Conservation (phyloP, 2,113 vertebrate species). For the Microtus pennsylvanicus region DNA sequence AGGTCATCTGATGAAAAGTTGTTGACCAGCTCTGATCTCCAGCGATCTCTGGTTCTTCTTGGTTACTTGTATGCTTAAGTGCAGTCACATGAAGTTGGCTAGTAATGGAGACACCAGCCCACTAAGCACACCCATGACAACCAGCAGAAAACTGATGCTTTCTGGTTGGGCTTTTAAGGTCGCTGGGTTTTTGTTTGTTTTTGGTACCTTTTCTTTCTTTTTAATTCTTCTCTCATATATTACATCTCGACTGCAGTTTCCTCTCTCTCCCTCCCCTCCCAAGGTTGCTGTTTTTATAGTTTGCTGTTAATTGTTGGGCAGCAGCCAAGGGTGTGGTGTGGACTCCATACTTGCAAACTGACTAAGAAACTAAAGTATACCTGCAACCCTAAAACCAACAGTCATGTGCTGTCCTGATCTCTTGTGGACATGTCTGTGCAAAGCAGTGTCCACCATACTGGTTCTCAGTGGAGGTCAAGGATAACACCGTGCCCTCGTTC, state of each 20-base stretch:
- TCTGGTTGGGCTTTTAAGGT: slow-evolving; percentile 60
- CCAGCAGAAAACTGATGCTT: slow-evolving; percentile 46
- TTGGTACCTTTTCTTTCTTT: background rate
- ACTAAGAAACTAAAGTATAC: background rate
- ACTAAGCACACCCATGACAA: slow-evolving; percentile 9
- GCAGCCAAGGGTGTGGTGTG: background rate
- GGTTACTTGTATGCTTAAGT: slow-evolving; percentile 28
- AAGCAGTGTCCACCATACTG: background rate
- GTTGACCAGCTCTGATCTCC: slow-evolving; percentile 1
- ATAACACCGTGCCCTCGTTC: no score
- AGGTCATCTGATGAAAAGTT: slow-evolving; percentile 85
- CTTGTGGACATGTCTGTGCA: background rate
- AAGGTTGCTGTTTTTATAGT: slow-evolving; percentile 9
- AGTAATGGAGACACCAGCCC: background rate
- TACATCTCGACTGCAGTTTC: background rate
- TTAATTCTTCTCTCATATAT: background rate
- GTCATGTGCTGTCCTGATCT: background rate
- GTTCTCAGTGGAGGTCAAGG: background rate
- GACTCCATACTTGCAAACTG: background rate
- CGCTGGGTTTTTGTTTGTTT: background rate
- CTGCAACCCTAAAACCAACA: slow-evolving; percentile 14
- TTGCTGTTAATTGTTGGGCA: background rate
- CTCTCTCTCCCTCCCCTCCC: background rate
- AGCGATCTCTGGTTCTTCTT: slow-evolving; percentile 29
- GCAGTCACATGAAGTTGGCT: slow-evolving; percentile 42